phyloP scores from a whole-genome alignment of 2,888 invertebrate species.

The Automeris io region DNA sequence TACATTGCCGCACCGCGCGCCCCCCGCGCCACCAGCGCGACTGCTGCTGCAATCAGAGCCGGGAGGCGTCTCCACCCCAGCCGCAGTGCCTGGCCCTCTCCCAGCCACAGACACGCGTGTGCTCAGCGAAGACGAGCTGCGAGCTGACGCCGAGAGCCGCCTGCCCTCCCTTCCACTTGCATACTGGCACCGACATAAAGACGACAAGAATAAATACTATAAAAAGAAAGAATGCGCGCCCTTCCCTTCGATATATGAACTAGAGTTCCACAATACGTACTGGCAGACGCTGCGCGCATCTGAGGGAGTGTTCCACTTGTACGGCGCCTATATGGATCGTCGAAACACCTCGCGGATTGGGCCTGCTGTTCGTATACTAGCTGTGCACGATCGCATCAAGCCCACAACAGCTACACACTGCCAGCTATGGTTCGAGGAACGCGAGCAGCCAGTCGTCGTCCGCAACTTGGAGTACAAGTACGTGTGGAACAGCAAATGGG shows the following conservation, averaged over 20 bases:
- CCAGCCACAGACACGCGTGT: slow-evolving; percentile 49
- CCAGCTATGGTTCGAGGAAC: slow-evolving; percentile 93
- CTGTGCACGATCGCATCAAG: slow-evolving; percentile 93
- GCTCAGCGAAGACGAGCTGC: slow-evolving; percentile 83
- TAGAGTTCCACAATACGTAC: slow-evolving; percentile 95
- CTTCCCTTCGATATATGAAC: slow-evolving; percentile 91
- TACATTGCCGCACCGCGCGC: slow-evolving; percentile 24
- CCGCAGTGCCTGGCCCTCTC: slow-evolving; percentile 19
- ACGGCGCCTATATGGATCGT: slow-evolving; percentile 92
- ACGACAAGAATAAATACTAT: slow-evolving; percentile 81
- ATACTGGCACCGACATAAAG: slow-evolving; percentile 90
- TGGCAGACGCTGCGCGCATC: slow-evolving; percentile 91
- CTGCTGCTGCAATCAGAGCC: slow-evolving; percentile 43
- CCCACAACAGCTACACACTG: slow-evolving; percentile 89
- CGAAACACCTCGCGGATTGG: slow-evolving; percentile 86
- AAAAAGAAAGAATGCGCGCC: slow-evolving; percentile 87
- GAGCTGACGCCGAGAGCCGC: slow-evolving; percentile 85
- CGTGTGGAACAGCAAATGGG: slow-evolving; percentile 96
- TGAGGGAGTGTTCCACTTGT: slow-evolving; percentile 93
- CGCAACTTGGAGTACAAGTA: slow-evolving; percentile 94
- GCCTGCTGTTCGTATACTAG: slow-evolving; percentile 89
- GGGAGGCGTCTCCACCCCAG: slow-evolving; percentile 28
- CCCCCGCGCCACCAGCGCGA: slow-evolving; percentile 27
- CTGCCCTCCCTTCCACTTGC: slow-evolving; percentile 90
- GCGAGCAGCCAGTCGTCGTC: slow-evolving; percentile 87